A percentile compares a stretch with the other conserved stretches of the same genome.
Conservation (phyloP, 2,797 vertebrate species). For the Pseudomugil gertrudae region DNA sequence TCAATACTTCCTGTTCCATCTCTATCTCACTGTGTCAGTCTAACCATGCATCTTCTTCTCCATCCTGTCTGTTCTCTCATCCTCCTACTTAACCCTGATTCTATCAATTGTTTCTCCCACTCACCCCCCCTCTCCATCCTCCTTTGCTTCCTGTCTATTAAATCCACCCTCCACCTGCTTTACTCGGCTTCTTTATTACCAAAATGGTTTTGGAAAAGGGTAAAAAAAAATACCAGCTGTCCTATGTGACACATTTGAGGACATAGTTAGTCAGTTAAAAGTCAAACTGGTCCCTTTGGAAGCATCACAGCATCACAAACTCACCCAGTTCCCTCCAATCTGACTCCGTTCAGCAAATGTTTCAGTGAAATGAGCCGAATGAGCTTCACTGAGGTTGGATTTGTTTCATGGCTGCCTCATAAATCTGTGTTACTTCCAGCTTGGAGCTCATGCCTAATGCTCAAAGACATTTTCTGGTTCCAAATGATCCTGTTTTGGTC, state of each 20-base stretch:
- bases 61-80: not conserved
- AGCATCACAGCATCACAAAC: not conserved
- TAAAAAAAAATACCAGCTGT: too few relatives aligned
- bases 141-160: not conserved
- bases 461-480: too few relatives aligned
- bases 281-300: too few relatives aligned
- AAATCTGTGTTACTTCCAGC: too few relatives aligned
- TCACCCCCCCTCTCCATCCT: not conserved
- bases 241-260: too few relatives aligned
- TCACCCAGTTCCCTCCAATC: not conserved
- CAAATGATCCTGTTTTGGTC: too few relatives aligned
- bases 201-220: not conserved
- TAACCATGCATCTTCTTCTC: not conserved
- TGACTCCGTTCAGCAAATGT: not conserved
- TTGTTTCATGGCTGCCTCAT: too few relatives aligned
- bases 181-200: not conserved
- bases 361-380: not conserved
- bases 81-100: not conserved
- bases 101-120: constrained; percentile 4
- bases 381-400: too few relatives aligned
- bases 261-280: not conserved
- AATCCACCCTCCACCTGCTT: not conserved
- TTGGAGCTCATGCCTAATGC: too few relatives aligned
- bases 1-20: not conserved
- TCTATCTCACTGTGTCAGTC: not conserved